Conservation (phyloP, 2,797 vertebrate genomes). For the Heteromormyrus szaboi region DNA sequence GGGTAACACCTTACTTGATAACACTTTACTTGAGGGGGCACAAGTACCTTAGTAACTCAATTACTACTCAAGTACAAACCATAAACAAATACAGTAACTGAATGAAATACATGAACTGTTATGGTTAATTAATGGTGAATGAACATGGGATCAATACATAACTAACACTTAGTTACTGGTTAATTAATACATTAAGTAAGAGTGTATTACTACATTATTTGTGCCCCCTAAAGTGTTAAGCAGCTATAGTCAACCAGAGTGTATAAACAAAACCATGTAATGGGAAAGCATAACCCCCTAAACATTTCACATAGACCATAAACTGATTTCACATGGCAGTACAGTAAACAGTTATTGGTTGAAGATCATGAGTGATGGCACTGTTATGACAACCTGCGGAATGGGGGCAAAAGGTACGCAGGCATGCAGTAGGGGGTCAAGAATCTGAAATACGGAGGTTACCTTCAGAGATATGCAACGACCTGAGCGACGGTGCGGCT, state of each 20-base stretch:
- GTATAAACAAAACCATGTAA: neutral
- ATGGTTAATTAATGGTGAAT: neutral
- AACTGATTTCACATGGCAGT: neutral
- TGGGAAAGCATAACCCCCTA: neutral
- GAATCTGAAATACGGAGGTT: neutral
- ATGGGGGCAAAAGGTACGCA: neutral
- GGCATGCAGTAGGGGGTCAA: neutral
- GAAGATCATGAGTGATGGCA: neutral
- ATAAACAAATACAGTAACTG: neutral
- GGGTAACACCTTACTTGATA: neutral
- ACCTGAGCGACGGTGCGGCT: conserved; percentile 79
- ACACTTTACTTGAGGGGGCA: neutral
- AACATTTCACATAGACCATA: neutral
- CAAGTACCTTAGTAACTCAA: neutral
- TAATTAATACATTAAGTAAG: neutral
- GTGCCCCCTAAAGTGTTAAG: neutral
- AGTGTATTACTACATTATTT: neutral
- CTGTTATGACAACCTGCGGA: neutral
- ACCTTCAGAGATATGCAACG: conserved; percentile 79
- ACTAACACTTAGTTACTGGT: neutral
- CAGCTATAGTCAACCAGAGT: neutral
- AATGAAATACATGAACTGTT: neutral
- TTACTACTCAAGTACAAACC: neutral
- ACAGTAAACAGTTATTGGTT: too few species aligned
- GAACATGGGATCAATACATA: neutral